Evolutionary conservation across 2,888 invertebrate species (phyloP).

Genomic region (Silvanus unidentatus): DNA sequence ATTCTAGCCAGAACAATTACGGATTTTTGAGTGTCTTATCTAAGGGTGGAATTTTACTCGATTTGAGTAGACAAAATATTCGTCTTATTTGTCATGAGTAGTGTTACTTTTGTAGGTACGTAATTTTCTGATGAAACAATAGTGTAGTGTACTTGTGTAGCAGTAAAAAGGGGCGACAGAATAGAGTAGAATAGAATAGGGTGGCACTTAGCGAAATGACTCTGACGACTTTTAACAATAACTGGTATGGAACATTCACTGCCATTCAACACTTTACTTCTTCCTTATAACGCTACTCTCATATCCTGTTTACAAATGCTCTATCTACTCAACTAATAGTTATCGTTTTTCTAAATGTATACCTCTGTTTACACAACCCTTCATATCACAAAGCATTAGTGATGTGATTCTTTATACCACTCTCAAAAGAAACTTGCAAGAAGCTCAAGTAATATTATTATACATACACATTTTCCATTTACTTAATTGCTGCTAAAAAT

Average conservation of each 20-base stretch:
- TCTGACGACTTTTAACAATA: slow-evolving; percentile 35
- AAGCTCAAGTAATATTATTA: too few relatives aligned
- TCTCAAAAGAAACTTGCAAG: too few relatives aligned
- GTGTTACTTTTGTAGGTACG: slow-evolving; percentile 21
- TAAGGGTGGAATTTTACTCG: too few relatives aligned
- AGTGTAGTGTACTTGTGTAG: slow-evolving; percentile 30
- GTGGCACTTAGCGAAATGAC: slow-evolving; percentile 42
- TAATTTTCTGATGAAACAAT: slow-evolving; percentile 22
- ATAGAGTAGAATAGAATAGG: slow-evolving; percentile 25
- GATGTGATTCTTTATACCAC: too few relatives aligned
- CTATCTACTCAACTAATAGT: slow-evolving; percentile 17
- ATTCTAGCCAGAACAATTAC: too few relatives aligned
- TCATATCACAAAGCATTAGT: too few relatives aligned
- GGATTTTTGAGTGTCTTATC: too few relatives aligned
- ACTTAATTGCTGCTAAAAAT: too few relatives aligned
- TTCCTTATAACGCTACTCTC: slow-evolving; percentile 23
- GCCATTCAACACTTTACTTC: slow-evolving; percentile 26
- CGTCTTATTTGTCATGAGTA: too few relatives aligned
- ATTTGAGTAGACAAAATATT: too few relatives aligned
- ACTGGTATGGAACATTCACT: slow-evolving; percentile 28
- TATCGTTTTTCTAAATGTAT: slow-evolving; percentile 6
- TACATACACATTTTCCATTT: too few relatives aligned
- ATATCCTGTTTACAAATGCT: slow-evolving; percentile 23
- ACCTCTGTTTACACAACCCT: neutral
- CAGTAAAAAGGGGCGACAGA: slow-evolving; percentile 13